These are phyloP conservation scores for Trachelus stipa DNA, from an alignment of 2,888 invertebrate genomes.

Conservation along the genomic window DNA sequence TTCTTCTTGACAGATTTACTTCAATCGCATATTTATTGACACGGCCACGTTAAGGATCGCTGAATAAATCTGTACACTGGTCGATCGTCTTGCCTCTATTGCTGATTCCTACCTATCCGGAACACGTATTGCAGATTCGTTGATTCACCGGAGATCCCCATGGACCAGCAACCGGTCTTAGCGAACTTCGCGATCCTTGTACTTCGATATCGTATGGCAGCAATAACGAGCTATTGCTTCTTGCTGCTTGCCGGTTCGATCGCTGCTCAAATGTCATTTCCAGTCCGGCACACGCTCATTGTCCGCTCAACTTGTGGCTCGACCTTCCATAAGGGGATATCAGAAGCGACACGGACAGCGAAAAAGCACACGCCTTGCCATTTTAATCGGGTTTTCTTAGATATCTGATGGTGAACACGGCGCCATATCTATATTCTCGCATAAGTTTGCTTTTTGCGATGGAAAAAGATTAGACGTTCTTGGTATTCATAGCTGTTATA, in stretches of 20 bases:
- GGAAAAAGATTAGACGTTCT: background rate
- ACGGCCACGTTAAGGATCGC: background rate
- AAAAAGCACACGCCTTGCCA: slow-evolving; percentile 51
- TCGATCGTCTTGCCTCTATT: background rate
- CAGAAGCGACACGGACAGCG: slow-evolving; percentile 50
- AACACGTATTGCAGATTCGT: background rate
- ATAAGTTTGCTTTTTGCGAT: slow-evolving; percentile 41
- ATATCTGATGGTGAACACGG: slow-evolving; percentile 27
- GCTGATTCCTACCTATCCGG: background rate
- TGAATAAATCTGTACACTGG: background rate
- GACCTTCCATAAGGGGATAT: slow-evolving; percentile 47
- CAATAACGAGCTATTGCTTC: slow-evolving; percentile 34
- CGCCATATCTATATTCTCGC: slow-evolving; percentile 49
- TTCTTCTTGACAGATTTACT: background rate
- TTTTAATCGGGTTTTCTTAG: slow-evolving; percentile 50
- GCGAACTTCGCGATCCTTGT: slow-evolving; percentile 3
- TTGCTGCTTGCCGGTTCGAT: slow-evolving; percentile 29
- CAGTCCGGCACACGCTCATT: slow-evolving; percentile 57
- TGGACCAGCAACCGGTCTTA: background rate
- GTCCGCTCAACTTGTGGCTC: slow-evolving; percentile 38
- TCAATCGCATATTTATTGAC: background rate
- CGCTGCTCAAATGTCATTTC: slow-evolving; percentile 57
- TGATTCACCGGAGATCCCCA: background rate
- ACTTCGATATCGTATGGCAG: slow-evolving; percentile 21
- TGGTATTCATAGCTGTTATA: background rate